phyloP scores from a whole-genome alignment of 2,797 vertebrate genomes.

The Delichon dasypus region DNA sequence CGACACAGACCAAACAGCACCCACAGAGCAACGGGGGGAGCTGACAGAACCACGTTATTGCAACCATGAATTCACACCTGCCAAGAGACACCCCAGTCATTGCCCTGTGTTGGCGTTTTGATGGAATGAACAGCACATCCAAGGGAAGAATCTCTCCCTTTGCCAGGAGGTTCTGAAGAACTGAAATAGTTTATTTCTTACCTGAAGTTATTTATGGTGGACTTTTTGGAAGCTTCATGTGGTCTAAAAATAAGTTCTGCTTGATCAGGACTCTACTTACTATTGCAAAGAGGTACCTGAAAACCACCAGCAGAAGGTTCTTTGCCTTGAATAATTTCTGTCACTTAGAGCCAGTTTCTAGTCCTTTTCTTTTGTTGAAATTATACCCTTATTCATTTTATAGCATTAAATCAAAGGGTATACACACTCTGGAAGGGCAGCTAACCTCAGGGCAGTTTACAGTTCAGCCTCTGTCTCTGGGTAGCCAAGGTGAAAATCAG shows the following conservation, averaged over 20 bases:
- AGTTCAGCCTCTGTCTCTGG: slow-evolving; percentile 45
- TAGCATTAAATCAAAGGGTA: background rate
- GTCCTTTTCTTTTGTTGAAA: slow-evolving; percentile 8
- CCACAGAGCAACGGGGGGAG: background rate
- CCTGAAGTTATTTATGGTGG: background rate
- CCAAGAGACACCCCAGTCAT: background rate
- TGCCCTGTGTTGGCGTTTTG: background rate
- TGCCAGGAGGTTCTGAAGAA: background rate
- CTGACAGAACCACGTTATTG: rapidly evolving
- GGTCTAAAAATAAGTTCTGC: background rate
- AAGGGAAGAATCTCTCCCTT: background rate
- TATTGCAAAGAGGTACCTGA: background rate
- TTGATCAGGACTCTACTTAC: background rate
- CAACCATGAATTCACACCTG: background rate
- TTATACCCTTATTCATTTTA: background rate
- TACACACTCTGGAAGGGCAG: background rate
- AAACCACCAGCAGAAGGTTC: background rate
- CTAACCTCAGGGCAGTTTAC: slow-evolving; percentile 15
- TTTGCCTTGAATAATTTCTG: background rate
- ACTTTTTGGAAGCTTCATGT: background rate
- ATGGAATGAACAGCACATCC: background rate
- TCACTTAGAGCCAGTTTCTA: background rate
- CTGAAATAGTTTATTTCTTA: background rate
- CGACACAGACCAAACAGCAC: background rate
- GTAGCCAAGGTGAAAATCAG: slow-evolving; percentile 1